Percentiles rank a stretch among this genome's conserved stretches.
phyloP scores from a whole-genome alignment of 2,888 invertebrate genomes.

The Tethea ocularis region DNA sequence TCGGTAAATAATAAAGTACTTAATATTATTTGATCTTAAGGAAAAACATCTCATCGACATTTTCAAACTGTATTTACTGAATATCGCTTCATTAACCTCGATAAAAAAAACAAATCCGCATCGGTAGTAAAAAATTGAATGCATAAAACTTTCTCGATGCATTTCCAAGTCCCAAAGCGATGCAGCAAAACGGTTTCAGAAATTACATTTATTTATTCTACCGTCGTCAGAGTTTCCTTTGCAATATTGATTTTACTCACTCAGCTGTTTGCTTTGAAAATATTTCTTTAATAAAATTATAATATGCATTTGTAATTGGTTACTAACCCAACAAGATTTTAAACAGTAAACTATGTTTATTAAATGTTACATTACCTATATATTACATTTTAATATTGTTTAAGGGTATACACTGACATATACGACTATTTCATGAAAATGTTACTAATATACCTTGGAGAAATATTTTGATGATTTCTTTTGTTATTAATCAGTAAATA shows the following conservation, averaged over 20 bases:
- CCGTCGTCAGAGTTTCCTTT: background rate
- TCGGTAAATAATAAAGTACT: background rate
- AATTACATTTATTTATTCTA: slow-evolving; percentile 9
- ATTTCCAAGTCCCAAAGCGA: background rate
- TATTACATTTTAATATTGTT: no score
- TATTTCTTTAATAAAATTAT: background rate
- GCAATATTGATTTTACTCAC: background rate
- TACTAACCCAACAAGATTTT: no score
- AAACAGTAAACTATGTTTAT: no score
- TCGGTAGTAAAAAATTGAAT: background rate
- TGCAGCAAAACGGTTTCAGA: slow-evolving; percentile 2
- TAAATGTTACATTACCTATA: no score
- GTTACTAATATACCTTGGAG: no score
- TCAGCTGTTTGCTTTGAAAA: background rate
- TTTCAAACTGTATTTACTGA: background rate
- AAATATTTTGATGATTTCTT: no score
- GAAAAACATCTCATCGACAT: background rate
- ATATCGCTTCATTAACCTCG: background rate
- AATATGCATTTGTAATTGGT: no score
- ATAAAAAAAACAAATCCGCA: background rate
- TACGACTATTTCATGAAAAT: no score
- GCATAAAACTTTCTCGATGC: background rate
- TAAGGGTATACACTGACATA: no score
- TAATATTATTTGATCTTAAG: background rate
- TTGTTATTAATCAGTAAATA: no score